Evolutionary conservation across 2,113 vertebrate genomes (phyloP).

Genomic region (Clinocottus analis): DNA sequence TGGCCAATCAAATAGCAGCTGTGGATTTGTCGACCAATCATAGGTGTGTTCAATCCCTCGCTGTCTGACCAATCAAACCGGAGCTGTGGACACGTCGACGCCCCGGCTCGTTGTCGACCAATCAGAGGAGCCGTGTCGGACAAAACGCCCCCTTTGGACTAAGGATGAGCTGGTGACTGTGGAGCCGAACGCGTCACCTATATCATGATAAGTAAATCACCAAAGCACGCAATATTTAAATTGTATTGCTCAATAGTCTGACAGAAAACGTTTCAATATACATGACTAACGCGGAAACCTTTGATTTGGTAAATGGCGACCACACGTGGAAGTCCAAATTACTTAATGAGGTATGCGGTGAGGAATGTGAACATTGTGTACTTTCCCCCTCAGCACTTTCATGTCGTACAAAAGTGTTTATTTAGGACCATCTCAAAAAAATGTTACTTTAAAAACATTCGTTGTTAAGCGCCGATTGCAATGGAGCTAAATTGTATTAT

Average conservation of each 20-base stretch:
- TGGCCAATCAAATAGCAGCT: conserved; percentile 52
- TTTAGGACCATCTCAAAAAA: background rate
- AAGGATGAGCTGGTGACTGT: conserved; percentile 59
- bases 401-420: background rate
- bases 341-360: background rate
- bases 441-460: background rate
- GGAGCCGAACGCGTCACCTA: conserved; percentile 75
- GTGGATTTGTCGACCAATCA: conserved; percentile 63
- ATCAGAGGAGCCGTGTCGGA: conserved; percentile 44
- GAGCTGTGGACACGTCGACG: background rate
- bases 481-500: background rate
- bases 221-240: conserved; percentile 9
- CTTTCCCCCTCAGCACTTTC: conserved; percentile 19
- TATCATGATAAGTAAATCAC: conserved; percentile 38
- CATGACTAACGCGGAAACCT: rapidly evolving
- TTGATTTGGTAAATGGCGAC: background rate
- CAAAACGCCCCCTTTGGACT: conserved; percentile 10
- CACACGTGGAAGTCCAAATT: background rate
- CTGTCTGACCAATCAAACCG: too few relatives aligned
- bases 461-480: background rate
- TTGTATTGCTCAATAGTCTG: conserved; percentile 9
- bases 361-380: conserved; percentile 42
- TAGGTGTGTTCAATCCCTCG: background rate
- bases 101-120: conserved; percentile 28
- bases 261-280: background rate